Evolutionary conservation across 1,140 invertebrate species (phyloP).

Genomic region (Drosophila willistoni): DNA sequence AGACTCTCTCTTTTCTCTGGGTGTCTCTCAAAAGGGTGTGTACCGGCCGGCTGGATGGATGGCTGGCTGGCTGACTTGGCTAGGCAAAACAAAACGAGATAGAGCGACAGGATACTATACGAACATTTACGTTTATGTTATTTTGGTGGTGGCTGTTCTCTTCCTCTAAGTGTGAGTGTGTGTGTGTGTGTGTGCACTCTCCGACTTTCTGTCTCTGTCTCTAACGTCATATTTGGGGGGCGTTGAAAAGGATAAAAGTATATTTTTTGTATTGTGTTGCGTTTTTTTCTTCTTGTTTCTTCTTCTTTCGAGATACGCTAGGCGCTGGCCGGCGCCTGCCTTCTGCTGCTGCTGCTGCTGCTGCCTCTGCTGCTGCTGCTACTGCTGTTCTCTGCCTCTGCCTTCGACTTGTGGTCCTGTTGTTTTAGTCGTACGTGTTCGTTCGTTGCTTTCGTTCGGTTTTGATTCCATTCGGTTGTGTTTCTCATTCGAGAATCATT

Average conservation of each 20-base stretch:
- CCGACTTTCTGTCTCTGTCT: constrained; percentile 15
- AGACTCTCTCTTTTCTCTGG: constrained; percentile 7
- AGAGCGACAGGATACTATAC: constrained; percentile 26
- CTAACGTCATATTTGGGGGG: constrained; percentile 28
- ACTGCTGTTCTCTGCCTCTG: constrained; percentile 1
- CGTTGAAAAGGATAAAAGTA: constrained; percentile 30
- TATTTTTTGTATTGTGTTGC: constrained; percentile 3
- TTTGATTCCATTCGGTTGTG: constrained; percentile 82
- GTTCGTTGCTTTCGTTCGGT: constrained; percentile 83
- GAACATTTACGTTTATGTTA: neutral
- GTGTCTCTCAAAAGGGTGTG: constrained; percentile 65
- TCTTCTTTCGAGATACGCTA: constrained; percentile 12
- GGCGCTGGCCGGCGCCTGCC: constrained; percentile 10
- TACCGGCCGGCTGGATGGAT: constrained; percentile 33
- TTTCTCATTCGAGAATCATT: constrained; percentile 82
- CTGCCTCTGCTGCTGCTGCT: neutral
- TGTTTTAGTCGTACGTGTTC: constrained; percentile 82
- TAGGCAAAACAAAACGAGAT: constrained; percentile 8
- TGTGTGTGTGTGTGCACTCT: constrained; percentile 6
- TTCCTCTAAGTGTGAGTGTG: constrained; percentile 1
- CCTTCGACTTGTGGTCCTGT: constrained; percentile 38
- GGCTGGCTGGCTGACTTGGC: constrained; percentile 17
- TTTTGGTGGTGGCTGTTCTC: constrained; percentile 28
- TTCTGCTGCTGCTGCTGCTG: neutral
- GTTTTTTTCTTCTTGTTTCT: neutral